Base-by-base conservation (phyloP, 2,888 invertebrate species). In the Habrosyne pyritoides region DNA sequence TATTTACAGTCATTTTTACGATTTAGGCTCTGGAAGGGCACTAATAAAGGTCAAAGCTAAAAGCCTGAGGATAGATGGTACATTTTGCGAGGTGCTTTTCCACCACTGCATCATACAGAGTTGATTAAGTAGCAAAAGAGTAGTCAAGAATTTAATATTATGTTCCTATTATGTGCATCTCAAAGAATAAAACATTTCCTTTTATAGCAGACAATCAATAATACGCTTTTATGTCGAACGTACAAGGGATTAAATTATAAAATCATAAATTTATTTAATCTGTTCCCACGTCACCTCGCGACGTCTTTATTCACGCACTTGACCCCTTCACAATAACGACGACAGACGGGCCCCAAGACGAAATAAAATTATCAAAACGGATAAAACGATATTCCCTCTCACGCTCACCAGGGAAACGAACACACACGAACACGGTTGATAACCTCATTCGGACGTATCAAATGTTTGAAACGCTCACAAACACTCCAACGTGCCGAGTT, bases 261-360 rank as follows among this genome's bases (percentile, higher is more conserved):
- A 80, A 76, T 75, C 74, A 87, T 80, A 81, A 83, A 83, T 79
- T 83, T 83, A 71, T 73, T 73, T 69, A 72, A 69, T 75, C 75
- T 59, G 69, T 90, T 91, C 90, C 86, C 90, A 90, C 87, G 89
- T 87, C 86, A 81, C 67, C 63, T 67, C 61, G 72, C 75, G 83
- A 86, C 83, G 83, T 86, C 89, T 90, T 84, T 82, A 83, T 84
- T 84, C 84, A 83, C 81, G 67, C 81, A 83, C 86, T 88, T 89
- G 90, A 91, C 90, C 91, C 91, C 87, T 89, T 88, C 84, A 84
- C 83, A 70, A 74, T 70, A 71, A 76, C 69, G 70, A 71, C 79
- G 77, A 50, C 50, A 81, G 81, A 78, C 78, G 81, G 77, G 76
- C 77, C 73, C 61, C 56, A 61, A 71, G 63, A 69, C 64, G 72